Conservation (phyloP, 2,113 vertebrate genomes). For the Chroicocephalus ridibundus region DNA sequence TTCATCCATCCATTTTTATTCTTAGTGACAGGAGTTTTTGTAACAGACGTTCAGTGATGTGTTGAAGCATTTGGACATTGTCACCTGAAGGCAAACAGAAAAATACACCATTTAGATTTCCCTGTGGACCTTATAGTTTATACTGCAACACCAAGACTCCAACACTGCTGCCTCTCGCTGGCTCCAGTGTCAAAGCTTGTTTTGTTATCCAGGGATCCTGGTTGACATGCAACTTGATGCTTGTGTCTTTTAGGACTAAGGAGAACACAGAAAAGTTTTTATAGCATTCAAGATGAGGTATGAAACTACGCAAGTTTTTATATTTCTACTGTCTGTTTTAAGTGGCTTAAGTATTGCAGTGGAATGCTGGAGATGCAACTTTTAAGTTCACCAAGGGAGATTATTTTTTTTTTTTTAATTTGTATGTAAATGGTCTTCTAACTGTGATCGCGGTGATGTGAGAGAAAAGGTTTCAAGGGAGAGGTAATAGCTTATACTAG, state of each 20-base stretch:
- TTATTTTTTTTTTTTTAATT: not conserved
- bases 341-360: not conserved
- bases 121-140: constrained; percentile 28
- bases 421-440: not conserved
- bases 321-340: not conserved
- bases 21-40: constrained; percentile 33
- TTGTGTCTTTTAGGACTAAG: not conserved
- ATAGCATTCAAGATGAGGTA: not conserved
- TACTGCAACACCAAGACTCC: not conserved
- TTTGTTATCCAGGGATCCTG: constrained; percentile 3
- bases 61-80: constrained; percentile 49
- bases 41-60: not conserved
- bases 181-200: constrained; percentile 10
- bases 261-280: not conserved
- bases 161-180: not conserved
- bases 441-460: not conserved
- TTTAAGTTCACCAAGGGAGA: not conserved
- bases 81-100: constrained; percentile 59
- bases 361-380: not conserved
- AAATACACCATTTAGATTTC: constrained; percentile 57
- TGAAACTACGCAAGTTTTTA: not conserved
- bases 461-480: not conserved
- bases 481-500: not conserved
- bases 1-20: constrained; percentile 34
- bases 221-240: not conserved